Evolutionary conservation across 2,797 vertebrate genomes (phyloP).

Genomic region (Darevskia nairensis): DNA sequence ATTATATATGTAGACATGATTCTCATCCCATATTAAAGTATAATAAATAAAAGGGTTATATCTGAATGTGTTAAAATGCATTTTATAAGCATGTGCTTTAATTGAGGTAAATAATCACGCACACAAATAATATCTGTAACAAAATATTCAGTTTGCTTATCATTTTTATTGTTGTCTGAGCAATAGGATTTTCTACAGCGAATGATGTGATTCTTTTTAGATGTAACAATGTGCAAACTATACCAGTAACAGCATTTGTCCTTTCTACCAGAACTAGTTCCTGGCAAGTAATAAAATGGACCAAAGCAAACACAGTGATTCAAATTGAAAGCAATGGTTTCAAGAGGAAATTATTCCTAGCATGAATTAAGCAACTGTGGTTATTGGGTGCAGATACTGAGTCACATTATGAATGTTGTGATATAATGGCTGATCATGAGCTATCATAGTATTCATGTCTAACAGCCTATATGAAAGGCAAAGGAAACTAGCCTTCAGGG

Average conservation of each 20-base stretch:
- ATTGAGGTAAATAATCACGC: conserved; percentile 6
- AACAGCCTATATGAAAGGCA: not conserved
- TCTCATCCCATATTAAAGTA: conserved; percentile 6
- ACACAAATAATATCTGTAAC: conserved; percentile 3
- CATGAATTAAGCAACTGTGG: not conserved
- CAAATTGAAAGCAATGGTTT: not conserved
- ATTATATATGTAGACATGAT: conserved; percentile 14
- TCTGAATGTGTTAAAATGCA: not conserved
- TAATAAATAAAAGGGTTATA: too few species aligned
- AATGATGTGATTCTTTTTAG: conserved; percentile 9
- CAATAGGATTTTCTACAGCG: not conserved
- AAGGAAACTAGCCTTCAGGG: not conserved
- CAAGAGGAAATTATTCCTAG: not conserved
- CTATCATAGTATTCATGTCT: not conserved
- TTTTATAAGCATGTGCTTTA: not conserved
- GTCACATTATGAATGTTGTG: not conserved
- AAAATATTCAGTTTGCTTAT: not conserved
- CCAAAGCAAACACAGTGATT: not conserved
- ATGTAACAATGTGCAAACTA: conserved; percentile 11
- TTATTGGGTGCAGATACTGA: not conserved
- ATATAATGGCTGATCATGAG: not conserved
- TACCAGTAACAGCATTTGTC: not conserved
- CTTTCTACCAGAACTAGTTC: not conserved
- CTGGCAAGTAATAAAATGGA: not conserved
- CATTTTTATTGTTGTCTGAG: not conserved